phyloP scores from a whole-genome alignment of 2,113 vertebrate genomes.

The Triplophysa dalaica region DNA sequence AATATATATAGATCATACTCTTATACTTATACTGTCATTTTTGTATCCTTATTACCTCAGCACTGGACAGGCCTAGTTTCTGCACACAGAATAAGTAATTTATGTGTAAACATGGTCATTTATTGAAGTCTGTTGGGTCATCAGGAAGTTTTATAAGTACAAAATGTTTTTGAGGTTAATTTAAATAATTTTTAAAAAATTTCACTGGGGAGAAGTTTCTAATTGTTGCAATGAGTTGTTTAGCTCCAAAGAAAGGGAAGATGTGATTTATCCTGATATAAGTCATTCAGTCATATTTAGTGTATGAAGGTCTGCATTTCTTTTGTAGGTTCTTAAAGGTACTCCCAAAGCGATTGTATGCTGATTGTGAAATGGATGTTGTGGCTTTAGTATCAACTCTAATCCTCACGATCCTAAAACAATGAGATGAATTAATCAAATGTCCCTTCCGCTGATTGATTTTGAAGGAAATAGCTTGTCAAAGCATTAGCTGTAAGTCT shows the following conservation, averaged over 20 bases:
- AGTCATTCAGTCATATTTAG: not conserved
- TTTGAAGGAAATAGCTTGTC: constrained; percentile 54
- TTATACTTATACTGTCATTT: not conserved
- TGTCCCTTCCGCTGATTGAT: constrained; percentile 48
- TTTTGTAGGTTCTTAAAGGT: not conserved
- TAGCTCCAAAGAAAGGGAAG: no score
- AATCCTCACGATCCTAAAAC: not conserved
- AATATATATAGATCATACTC: not conserved
- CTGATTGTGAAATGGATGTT: not conserved
- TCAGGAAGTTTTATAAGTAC: no score
- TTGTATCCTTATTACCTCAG: not conserved
- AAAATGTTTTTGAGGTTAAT: no score
- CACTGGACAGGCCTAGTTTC: not conserved
- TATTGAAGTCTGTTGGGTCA: no score
- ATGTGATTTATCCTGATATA: no score
- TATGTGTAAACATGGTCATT: not conserved
- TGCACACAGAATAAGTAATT: not conserved
- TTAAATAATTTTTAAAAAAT: no score
- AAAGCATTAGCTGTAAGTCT: constrained; percentile 26
- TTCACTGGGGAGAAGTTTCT: no score
- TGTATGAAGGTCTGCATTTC: not conserved
- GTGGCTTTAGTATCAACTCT: not conserved
- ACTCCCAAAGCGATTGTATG: not conserved
- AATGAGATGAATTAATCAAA: constrained; percentile 34
- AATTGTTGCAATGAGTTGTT: no score